Evolutionary conservation across 2,113 vertebrate species (phyloP).

Genomic region (Pluvianellus socialis): DNA sequence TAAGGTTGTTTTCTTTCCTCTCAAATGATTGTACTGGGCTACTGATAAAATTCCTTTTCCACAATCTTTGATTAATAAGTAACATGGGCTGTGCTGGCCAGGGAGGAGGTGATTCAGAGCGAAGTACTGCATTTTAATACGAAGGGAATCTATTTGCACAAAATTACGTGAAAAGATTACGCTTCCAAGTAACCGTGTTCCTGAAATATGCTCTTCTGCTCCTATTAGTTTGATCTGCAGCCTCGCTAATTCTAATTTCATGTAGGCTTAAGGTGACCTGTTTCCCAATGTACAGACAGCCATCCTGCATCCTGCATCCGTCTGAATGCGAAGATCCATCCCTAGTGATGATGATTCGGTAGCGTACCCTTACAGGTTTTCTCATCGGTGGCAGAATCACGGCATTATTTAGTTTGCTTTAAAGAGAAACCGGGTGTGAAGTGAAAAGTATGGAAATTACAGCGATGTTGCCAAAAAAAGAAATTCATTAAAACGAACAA

Average conservation of each 20-base stretch:
- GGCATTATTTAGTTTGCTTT: not conserved
- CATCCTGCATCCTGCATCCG: accelerated
- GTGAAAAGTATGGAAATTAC: not conserved
- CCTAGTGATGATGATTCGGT: not conserved
- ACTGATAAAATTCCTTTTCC: constrained; percentile 58
- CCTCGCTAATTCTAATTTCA: not conserved
- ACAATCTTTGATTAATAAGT: constrained; percentile 51
- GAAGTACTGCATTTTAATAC: not conserved
- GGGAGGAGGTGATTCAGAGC: constrained; percentile 1
- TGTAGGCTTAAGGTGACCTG: not conserved
- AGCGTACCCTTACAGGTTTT: not conserved
- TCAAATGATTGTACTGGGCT: not conserved
- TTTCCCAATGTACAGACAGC: not conserved
- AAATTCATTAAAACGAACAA: not conserved
- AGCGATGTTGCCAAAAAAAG: constrained; percentile 4
- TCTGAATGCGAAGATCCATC: constrained; percentile 4
- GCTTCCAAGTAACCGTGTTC: not conserved
- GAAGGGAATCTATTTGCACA: constrained; percentile 17
- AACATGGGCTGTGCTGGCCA: not conserved
- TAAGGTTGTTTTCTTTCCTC: constrained; percentile 42
- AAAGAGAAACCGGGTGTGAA: not conserved
- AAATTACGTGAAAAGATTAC: not conserved
- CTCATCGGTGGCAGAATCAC: not conserved
- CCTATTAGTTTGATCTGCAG: not conserved
- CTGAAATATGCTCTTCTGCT: not conserved